These are phyloP conservation scores for Cactoblastis cactorum DNA, from an alignment of 2,888 invertebrate species.

Conservation along the genomic window DNA sequence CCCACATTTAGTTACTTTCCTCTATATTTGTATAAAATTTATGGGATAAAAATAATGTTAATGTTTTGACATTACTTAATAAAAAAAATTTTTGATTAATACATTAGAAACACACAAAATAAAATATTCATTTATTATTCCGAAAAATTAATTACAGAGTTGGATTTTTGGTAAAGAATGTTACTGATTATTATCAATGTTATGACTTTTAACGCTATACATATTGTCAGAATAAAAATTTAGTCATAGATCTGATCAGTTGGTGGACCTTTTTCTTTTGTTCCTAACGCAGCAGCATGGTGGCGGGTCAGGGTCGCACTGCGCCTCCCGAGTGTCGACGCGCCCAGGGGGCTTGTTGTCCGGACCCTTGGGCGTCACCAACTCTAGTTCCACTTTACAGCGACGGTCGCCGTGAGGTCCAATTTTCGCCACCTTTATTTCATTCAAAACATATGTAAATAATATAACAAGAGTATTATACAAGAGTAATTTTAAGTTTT, in stretches of 20 bases:
- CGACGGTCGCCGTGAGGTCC: conserved; percentile 60
- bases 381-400: conserved; percentile 80
- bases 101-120: too few relatives aligned
- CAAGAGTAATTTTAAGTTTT: too few relatives aligned
- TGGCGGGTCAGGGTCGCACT: conserved; percentile 57
- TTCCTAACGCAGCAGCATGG: conserved; percentile 42
- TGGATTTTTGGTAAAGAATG: too few relatives aligned
- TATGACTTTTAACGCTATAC: not conserved
- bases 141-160: too few relatives aligned
- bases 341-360: conserved; percentile 71
- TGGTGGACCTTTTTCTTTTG: conserved; percentile 28
- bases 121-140: too few relatives aligned
- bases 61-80: too few relatives aligned
- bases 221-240: not conserved
- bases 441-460: too few relatives aligned
- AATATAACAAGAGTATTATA: too few relatives aligned
- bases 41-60: too few relatives aligned
- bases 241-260: not conserved
- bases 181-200: not conserved
- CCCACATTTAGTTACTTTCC: too few relatives aligned
- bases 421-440: conserved; percentile 58
- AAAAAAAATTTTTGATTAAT: too few relatives aligned
- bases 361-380: conserved; percentile 82
- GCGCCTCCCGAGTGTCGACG: conserved; percentile 62
- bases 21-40: too few relatives aligned